Conservation (phyloP, 1,140 invertebrate species). For the Drosophila rhopaloa region DNA sequence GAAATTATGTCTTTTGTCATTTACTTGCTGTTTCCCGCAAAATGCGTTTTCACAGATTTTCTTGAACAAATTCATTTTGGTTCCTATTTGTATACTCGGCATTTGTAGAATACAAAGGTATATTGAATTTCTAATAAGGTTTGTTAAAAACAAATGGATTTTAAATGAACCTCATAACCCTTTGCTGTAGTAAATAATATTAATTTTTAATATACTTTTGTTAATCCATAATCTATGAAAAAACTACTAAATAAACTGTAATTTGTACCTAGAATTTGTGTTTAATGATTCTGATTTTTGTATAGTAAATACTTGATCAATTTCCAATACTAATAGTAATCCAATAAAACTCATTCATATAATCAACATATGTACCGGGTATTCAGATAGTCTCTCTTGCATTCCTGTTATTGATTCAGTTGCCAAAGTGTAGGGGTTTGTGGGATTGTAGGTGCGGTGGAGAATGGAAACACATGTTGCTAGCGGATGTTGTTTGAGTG, state of each 20-base stretch:
- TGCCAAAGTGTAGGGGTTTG: slow-evolving; percentile 10
- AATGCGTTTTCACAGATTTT: slow-evolving; percentile 47
- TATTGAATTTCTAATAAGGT: neutral
- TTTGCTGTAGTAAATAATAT: no score
- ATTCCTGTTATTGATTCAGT: neutral
- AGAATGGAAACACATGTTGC: slow-evolving; percentile 41
- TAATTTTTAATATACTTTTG: no score
- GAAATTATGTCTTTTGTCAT: slow-evolving; percentile 52
- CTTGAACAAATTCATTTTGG: slow-evolving; percentile 21
- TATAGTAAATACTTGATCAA: no score
- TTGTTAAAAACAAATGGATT: no score
- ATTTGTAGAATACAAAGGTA: neutral
- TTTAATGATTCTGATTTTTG: no score
- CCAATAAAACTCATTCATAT: neutral
- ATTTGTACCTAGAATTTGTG: no score
- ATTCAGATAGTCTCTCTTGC: neutral
- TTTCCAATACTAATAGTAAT: no score
- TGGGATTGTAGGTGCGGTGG: slow-evolving; percentile 6
- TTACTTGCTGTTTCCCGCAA: slow-evolving; percentile 31
- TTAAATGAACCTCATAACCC: no score
- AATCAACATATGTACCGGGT: neutral
- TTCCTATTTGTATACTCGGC: neutral
- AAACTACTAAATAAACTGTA: no score
- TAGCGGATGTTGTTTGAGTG: slow-evolving; percentile 3
- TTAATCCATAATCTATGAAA: no score